Conservation (phyloP, 2,113 vertebrate species). For the Eulacestoma nigropectus region DNA sequence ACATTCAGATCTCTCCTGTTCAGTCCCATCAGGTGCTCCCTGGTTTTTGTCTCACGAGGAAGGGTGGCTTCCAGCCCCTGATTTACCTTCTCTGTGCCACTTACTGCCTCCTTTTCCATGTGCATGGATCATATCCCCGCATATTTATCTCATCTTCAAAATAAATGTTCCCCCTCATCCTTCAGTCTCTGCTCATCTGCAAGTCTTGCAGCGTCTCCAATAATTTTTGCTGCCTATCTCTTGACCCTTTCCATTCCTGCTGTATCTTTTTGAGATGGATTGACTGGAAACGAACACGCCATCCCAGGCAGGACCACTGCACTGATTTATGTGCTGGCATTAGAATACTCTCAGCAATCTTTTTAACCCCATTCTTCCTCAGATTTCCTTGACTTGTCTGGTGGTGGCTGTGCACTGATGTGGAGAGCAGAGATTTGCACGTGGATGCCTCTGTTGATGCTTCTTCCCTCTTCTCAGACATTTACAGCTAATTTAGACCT, state of each 20-base stretch:
- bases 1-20: neutral
- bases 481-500: neutral
- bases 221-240: conserved; percentile 40
- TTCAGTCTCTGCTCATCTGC: conserved; percentile 14
- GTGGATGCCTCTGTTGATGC: neutral
- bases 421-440: neutral
- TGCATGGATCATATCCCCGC: neutral
- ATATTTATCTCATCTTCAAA: conserved; percentile 38
- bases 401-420: rapidly evolving
- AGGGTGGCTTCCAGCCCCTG: neutral
- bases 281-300: neutral
- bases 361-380: conserved; percentile 26
- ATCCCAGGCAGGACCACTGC: neutral
- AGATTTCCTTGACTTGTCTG: neutral
- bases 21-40: neutral
- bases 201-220: neutral
- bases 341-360: neutral
- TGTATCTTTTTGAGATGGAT: conserved; percentile 9
- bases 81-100: neutral
- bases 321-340: conserved; percentile 25
- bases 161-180: conserved; percentile 29
- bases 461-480: neutral
- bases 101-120: neutral
- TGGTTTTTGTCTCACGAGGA: neutral
- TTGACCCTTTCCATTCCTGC: neutral